Conservation (phyloP, 2,797 vertebrate species). For the Phylloscopus collybita region DNA sequence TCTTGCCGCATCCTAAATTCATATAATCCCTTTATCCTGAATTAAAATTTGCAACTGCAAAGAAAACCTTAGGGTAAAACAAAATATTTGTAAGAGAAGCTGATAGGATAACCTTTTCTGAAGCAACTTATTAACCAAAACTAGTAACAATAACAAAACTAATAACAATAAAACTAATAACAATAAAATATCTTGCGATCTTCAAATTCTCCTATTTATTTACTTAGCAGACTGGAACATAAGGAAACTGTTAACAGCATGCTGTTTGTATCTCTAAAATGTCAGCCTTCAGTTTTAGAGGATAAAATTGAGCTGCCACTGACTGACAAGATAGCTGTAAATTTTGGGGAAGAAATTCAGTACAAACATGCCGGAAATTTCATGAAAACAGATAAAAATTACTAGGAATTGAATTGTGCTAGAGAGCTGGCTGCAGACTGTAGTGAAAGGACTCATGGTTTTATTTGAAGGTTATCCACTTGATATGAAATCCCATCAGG, state of each 20-base stretch:
- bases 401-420: neutral
- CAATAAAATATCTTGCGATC: neutral
- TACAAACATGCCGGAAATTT: neutral
- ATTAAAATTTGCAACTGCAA: neutral
- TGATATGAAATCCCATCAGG: neutral
- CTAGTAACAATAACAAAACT: neutral
- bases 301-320: neutral
- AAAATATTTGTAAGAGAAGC: neutral
- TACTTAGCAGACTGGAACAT: neutral
- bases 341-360: neutral
- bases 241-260: neutral
- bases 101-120: neutral
- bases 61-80: neutral
- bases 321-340: neutral
- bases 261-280: neutral
- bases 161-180: neutral
- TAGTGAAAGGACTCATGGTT: neutral
- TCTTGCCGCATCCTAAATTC: neutral
- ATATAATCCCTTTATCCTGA: neutral
- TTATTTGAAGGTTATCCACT: neutral
- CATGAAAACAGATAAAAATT: neutral
- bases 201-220: neutral
- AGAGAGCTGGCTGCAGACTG: neutral
- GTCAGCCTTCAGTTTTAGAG: neutral
- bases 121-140: neutral